A percentile compares a stretch with the other conserved stretches of the same genome.
These are phyloP conservation scores for Chiloscyllium punctatum DNA, from an alignment of 2,797 vertebrate genomes.

Conservation along the genomic window DNA sequence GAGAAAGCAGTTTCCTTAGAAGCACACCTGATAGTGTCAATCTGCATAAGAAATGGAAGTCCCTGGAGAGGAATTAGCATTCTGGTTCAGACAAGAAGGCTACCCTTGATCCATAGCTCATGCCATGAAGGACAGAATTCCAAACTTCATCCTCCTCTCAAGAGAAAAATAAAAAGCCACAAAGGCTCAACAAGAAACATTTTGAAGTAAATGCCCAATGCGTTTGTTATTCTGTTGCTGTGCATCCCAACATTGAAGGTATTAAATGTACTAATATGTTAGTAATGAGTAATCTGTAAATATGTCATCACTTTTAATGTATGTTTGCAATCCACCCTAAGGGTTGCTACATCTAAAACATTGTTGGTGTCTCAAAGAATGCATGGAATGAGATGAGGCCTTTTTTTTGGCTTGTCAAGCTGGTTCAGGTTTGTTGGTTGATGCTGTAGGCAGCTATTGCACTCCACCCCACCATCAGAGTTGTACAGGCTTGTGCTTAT, in stretches of 20 bases:
- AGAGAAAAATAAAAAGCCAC: not conserved
- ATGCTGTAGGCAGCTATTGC: not conserved
- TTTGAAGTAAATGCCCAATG: not conserved
- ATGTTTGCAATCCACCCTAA: not conserved
- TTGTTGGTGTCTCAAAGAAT: constrained; percentile 9
- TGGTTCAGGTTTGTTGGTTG: not conserved
- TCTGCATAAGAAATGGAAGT: not conserved
- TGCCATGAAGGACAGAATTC: not conserved
- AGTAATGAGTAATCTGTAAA: not conserved
- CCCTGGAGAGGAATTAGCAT: not conserved
- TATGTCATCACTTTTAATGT: constrained; percentile 13
- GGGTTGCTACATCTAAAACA: constrained; percentile 4
- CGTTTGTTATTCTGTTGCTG: not conserved
- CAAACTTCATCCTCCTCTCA: not conserved
- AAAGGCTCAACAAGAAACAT: not conserved
- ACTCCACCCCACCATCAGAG: not conserved
- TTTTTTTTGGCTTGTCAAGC: not conserved
- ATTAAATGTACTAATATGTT: not conserved
- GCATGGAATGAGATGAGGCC: not conserved
- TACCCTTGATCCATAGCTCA: not conserved
- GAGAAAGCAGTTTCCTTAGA: not conserved
- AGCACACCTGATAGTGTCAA: not conserved
- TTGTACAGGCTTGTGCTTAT: not conserved
- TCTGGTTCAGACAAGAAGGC: not conserved
- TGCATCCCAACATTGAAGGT: not conserved